Base-by-base conservation (phyloP, 1,140 invertebrate species). In the Zaprionus nigranus region DNA sequence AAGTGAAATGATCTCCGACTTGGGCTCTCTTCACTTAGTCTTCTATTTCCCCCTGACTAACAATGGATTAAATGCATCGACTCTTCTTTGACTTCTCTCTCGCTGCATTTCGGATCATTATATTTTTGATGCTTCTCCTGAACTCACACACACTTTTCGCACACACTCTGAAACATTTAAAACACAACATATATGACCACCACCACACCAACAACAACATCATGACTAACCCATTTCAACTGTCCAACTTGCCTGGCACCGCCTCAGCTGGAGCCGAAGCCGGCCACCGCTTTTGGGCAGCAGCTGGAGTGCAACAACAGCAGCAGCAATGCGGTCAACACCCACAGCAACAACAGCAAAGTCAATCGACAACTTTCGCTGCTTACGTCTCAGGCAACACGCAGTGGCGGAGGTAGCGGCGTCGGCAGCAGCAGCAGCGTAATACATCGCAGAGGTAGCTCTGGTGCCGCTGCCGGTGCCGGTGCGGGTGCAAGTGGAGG, bases 281-380 rank as follows among this genome's bases (percentile, higher is more conserved):
- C 90, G 56, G 77, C 83, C 76, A 92, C 69, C 58, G 86, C 88
- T 43, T 85, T 91, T 82, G 88, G 87, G 53, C 91, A 92, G 74
- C 85, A 86, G 77, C 74, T 92, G 58, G 91, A 92, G 77, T 92
- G 86, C 81, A 91, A 91, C 71, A 92, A 75, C 81, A 79, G 84
- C 67, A 82, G 28, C 64, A 26, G 81, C 78, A 87, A 86, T 61
- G 57, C 74, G 69, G 75, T 57, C 69, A 78, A 38, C 38, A 59
- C 51, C 68, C 75, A 62, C 81, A 54, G 66, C 75, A 81, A 69
- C 85, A 92, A 86, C 72, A 92, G 83, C 72, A 91, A 84, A 80
- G 63, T 92, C 71, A 90, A 79, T 46, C 91, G 91, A 34, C 91
- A 92, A 75, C 78, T 92, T 15, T 92, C 91, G 62, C 74, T 90